Evolutionary conservation across 1,140 invertebrate species (phyloP).

Genomic region (Cyrtorhinus lividipennis): DNA sequence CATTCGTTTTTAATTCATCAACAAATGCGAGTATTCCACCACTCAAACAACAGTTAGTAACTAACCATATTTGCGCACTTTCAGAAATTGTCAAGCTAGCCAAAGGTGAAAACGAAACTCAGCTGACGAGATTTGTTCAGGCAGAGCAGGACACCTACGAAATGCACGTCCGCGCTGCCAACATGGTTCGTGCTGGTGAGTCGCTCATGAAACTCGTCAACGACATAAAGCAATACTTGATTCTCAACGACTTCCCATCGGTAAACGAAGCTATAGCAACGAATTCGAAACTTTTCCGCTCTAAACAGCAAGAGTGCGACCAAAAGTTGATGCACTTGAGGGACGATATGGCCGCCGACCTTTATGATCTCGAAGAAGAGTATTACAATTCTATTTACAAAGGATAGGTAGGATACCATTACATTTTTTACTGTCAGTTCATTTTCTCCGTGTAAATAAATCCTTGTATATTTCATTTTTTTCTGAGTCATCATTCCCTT

Average conservation of each 20-base stretch:
- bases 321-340: constrained; percentile 79
- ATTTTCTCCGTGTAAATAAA: background rate
- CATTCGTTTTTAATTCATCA: no score
- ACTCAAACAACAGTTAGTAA: no score
- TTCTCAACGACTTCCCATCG: constrained; percentile 92
- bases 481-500: no score
- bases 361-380: constrained; percentile 94
- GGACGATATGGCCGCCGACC: constrained; percentile 87
- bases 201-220: constrained; percentile 91
- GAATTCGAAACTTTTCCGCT: constrained; percentile 76
- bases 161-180: constrained; percentile 89
- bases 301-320: constrained; percentile 83
- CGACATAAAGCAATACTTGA: constrained; percentile 92
- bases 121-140: constrained; percentile 73
- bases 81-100: constrained; percentile 85
- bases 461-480: background rate
- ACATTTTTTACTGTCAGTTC: constrained; percentile 4
- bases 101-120: constrained; percentile 81
- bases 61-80: no score
- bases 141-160: constrained; percentile 91
- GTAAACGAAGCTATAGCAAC: constrained; percentile 89
- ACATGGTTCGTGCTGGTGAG: constrained; percentile 87
- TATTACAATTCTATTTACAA: constrained; percentile 93
- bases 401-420: no score
- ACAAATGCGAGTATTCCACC: no score